These are phyloP conservation scores for Limenitis camilla DNA, from an alignment of 2,888 invertebrate genomes.

Conservation along the genomic window DNA sequence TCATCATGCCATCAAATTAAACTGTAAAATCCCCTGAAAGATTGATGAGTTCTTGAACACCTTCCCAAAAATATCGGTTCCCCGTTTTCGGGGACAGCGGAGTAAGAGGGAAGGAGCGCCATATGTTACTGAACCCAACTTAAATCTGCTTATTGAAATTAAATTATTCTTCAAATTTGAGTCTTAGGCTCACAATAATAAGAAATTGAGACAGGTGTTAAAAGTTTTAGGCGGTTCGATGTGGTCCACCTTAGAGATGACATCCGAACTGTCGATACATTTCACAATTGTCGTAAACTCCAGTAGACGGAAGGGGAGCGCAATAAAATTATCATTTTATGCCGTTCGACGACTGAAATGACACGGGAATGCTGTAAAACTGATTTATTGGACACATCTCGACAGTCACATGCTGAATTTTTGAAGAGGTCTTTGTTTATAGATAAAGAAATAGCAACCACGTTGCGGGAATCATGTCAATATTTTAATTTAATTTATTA, in stretches of 20 bases:
- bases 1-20: constrained; percentile 25
- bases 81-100: constrained; percentile 30
- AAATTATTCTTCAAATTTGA: constrained; percentile 31
- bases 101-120: constrained; percentile 43
- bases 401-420: constrained; percentile 69
- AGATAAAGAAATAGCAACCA: constrained; percentile 37
- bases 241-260: constrained; percentile 60
- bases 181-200: constrained; percentile 32
- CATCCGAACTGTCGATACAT: constrained; percentile 73
- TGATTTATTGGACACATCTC: constrained; percentile 73
- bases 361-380: constrained; percentile 74
- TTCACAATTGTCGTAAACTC: constrained; percentile 74
- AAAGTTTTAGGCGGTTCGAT: constrained; percentile 18
- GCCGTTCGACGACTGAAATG: constrained; percentile 74
- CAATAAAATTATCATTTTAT: constrained; percentile 75
- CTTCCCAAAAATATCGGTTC: constrained; percentile 52
- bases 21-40: constrained; percentile 60
- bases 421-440: constrained; percentile 68
- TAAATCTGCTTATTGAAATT: constrained; percentile 3
- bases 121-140: constrained; percentile 41
- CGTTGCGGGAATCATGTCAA: not conserved
- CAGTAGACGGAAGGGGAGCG: constrained; percentile 70
- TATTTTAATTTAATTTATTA: not conserved
- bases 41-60: constrained; percentile 57
- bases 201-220: constrained; percentile 27